These are phyloP conservation scores for Eupithecia pulchellata DNA, from an alignment of 2,888 invertebrate genomes.

Conservation along the genomic window DNA sequence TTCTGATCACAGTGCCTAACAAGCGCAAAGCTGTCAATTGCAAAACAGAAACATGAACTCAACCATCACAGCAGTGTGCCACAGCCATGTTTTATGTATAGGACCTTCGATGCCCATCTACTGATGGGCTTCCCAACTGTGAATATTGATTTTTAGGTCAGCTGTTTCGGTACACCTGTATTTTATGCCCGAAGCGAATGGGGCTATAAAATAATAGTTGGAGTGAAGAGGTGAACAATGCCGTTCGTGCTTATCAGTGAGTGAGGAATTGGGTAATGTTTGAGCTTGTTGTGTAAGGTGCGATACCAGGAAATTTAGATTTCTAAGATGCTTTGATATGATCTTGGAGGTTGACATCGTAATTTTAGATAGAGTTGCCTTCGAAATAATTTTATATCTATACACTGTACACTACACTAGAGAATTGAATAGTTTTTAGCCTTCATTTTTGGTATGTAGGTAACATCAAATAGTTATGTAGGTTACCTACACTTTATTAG, in stretches of 20 bases:
- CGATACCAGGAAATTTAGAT: constrained; percentile 32
- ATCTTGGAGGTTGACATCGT: neutral
- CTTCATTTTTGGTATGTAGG: too few relatives aligned
- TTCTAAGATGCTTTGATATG: constrained; percentile 19
- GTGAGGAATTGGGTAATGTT: constrained; percentile 43
- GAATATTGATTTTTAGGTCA: constrained; percentile 84
- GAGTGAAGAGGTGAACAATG: constrained; percentile 37
- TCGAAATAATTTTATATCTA: too few relatives aligned
- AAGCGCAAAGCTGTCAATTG: constrained; percentile 20
- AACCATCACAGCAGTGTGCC: constrained; percentile 52
- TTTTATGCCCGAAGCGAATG: constrained; percentile 63
- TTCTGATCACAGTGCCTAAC: constrained; percentile 7
- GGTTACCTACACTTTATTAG: too few relatives aligned
- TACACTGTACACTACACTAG: too few relatives aligned
- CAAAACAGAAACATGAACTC: constrained; percentile 28
- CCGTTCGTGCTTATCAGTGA: constrained; percentile 48
- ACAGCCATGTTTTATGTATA: constrained; percentile 73
- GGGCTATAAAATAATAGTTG: constrained; percentile 51
- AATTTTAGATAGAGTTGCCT: neutral
- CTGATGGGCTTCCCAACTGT: constrained; percentile 60
- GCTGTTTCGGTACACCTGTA: constrained; percentile 57
- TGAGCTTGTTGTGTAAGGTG: constrained; percentile 35
- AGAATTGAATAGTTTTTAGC: too few relatives aligned
- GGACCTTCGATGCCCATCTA: constrained; percentile 75
- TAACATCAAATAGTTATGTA: too few relatives aligned